Percentiles rank a stretch among this genome's conserved stretches.
phyloP scores from a whole-genome alignment of 1,140 invertebrate genomes.

The Thaumatotibia leucotreta region DNA sequence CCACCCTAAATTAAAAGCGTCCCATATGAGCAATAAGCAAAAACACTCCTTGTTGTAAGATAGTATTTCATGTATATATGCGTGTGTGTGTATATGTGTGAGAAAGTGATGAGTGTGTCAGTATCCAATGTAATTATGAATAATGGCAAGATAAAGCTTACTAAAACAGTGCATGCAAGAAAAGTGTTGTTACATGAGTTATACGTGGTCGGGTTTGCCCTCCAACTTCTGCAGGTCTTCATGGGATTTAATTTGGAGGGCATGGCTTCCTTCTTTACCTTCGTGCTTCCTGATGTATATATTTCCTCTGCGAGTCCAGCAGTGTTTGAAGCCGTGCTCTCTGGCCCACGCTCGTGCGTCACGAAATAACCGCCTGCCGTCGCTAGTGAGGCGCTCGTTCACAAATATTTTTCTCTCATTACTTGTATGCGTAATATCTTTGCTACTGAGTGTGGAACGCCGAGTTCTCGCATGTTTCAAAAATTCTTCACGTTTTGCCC shows the following conservation, averaged over 20 bases:
- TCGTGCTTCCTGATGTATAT: conserved; percentile 4
- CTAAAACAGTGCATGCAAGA: no score
- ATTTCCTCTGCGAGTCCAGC: conserved; percentile 6
- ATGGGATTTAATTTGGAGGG: not conserved
- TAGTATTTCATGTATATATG: no score
- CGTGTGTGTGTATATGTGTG: no score
- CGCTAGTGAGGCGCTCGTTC: conserved; percentile 13
- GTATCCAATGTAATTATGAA: no score
- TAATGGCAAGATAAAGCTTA: no score
- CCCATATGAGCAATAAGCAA: no score
- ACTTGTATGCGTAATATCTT: not conserved
- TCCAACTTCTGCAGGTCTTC: not conserved
- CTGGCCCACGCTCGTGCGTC: not conserved
- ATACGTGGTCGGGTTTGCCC: not conserved
- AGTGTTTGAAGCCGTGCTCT: not conserved
- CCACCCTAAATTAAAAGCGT: no score
- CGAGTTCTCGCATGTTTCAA: not conserved
- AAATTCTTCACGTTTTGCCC: conserved; percentile 2
- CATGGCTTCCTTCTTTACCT: not conserved
- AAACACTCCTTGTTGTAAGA: no score
- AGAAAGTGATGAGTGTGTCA: no score
- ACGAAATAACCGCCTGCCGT: conserved; percentile 14
- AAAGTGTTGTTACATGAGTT: not conserved
- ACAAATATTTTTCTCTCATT: not conserved
- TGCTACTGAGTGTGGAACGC: not conserved